Percentiles rank a stretch among this genome's conserved stretches.
phyloP scores from a whole-genome alignment of 2,797 vertebrate species.

The Tokudaia tokunoshimensis region DNA sequence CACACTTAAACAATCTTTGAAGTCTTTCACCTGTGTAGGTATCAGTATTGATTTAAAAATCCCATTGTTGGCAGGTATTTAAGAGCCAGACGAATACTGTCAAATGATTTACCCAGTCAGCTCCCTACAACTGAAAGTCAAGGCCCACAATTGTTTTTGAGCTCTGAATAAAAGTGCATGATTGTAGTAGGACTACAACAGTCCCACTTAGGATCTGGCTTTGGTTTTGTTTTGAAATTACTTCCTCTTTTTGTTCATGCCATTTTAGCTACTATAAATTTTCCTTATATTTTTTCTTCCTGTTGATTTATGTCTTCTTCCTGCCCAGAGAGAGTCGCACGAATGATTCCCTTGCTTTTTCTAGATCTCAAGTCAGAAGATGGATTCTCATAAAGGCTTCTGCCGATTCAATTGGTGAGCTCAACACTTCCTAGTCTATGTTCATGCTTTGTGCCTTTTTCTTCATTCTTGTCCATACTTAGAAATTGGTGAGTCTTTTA shows the following conservation, averaged over 20 bases:
- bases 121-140: not conserved
- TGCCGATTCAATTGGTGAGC: not conserved
- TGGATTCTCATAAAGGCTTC: not conserved
- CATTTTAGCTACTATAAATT: not conserved
- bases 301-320: not conserved
- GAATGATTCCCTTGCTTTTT: not conserved
- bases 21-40: not conserved
- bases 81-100: not conserved
- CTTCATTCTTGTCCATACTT: not conserved
- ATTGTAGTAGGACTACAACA: not conserved
- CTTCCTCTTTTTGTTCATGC: not conserved
- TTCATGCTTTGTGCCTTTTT: not conserved
- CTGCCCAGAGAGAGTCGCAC: not conserved
- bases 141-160: not conserved
- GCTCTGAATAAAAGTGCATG: not conserved
- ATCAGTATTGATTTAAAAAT: not conserved
- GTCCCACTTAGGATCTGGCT: not conserved
- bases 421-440: not conserved
- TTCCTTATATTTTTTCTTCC: not conserved
- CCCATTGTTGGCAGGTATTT: not conserved
- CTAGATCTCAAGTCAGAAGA: not conserved
- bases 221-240: not conserved
- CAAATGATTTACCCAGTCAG: not conserved
- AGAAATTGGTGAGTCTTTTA: not conserved
- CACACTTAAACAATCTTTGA: not conserved